A percentile compares a stretch with the other conserved stretches of the same genome.
These are phyloP conservation scores for Mastomys coucha DNA, from an alignment of 2,113 vertebrate species.

Conservation along the genomic window DNA sequence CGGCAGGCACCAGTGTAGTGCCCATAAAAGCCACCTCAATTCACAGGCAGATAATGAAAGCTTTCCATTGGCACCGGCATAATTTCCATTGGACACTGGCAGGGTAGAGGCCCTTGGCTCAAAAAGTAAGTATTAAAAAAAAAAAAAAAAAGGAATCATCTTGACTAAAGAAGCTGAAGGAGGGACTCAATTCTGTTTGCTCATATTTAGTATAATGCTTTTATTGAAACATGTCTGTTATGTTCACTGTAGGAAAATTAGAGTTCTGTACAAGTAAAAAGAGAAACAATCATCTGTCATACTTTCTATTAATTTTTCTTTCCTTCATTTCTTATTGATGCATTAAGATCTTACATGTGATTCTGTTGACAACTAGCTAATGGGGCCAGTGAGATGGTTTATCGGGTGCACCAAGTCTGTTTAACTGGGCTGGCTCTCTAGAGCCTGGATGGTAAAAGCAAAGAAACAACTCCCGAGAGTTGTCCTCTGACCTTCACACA, in stretches of 20 bases:
- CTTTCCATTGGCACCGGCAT: neutral
- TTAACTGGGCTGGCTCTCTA: neutral
- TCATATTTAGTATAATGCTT: conserved; percentile 26
- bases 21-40: neutral
- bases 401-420: neutral
- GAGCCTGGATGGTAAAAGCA: neutral
- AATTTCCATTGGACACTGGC: neutral
- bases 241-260: conserved; percentile 49
- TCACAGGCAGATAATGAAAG: neutral
- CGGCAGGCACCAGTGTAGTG: neutral
- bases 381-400: neutral
- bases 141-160: neutral
- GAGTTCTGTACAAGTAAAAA: neutral
- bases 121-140: neutral
- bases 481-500: neutral
- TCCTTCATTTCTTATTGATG: conserved; percentile 31
- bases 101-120: neutral
- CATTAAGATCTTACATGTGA: conserved; percentile 16
- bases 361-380: conserved; percentile 36
- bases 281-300: neutral
- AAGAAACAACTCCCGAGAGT: neutral
- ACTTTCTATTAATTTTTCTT: neutral
- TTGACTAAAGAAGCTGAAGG: neutral
- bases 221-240: conserved; percentile 9
- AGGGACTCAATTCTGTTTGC: neutral